Base-by-base conservation (phyloP, 2,113 vertebrate species). In the Bothrops jararaca region DNA sequence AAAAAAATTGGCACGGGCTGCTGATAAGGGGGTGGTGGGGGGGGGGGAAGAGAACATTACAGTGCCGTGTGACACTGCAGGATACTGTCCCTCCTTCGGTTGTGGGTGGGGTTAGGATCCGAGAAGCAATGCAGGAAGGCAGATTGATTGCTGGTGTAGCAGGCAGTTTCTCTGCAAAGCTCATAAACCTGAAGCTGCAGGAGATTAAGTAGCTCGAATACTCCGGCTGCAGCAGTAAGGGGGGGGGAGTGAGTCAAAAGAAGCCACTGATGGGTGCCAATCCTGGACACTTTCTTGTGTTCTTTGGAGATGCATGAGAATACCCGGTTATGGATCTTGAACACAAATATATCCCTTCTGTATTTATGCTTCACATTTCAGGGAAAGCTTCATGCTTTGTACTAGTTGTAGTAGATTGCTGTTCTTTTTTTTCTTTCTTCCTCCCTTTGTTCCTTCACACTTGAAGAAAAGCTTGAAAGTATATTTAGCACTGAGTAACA, bases 131-230 rank as follows among this genome's bases (percentile, higher is more conserved):
- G 52, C 8, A 45, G 64, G 64, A 8, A 34, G 0, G 9, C 50
- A 80, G n/a, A 52, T 85, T 86, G 34, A 52, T 52, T 52, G 45
- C 74, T 86, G 57, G 29, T 10, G 13, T 56, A 39, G 54, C 11
- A 39, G 89, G n/a, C 80, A 58, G 42, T 60, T 90, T 45, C 45
- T 24, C 88, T 60, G 54, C 88, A 90, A 89, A 92, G 88, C 88
- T 93, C 80, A n/a, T 90, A 64, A 93, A 93, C 54, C 54, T 29
- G 89, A 69, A 90, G 80, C 45, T 56, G 39, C 54, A 52, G 56
- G 22, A 42, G 80, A 86, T 86, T 53, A 64, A 11, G 89, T 42
- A 3, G 45, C 56, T 60, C n/a, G 20, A 64, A 86, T 26, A 12
- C 69, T 60, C 45, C 4, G 15, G 88, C 45, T 60, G 54, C 54